Conservation (phyloP, 2,113 vertebrate species). For the Falcunculus frontatus region DNA sequence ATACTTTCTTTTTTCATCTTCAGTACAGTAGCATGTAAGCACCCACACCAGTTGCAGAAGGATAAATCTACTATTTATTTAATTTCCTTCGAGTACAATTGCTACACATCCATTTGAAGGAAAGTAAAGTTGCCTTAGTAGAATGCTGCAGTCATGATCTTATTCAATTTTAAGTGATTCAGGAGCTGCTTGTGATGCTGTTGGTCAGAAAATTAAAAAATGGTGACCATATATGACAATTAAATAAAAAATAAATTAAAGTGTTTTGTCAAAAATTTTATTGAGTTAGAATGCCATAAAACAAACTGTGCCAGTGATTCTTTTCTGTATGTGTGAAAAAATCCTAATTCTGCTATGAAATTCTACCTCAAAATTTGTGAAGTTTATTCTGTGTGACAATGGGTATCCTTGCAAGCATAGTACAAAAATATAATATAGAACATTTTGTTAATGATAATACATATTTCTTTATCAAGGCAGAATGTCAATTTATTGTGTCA, state of each 20-base stretch:
- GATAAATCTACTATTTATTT: background rate
- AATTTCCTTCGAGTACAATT: background rate
- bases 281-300: background rate
- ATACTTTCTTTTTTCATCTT: background rate
- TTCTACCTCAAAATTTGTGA: background rate
- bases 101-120: background rate
- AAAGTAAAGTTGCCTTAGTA: background rate
- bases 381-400: background rate
- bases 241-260: background rate
- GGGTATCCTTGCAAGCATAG: background rate
- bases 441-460: background rate
- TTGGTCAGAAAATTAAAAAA: background rate
- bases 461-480: background rate
- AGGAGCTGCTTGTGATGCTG: background rate
- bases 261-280: background rate
- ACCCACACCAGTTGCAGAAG: background rate
- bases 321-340: background rate
- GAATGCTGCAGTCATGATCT: background rate
- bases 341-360: background rate
- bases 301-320: background rate
- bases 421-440: background rate
- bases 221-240: accelerated
- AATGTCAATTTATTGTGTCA: background rate
- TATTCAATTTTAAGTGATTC: background rate
- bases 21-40: background rate